Evolutionary conservation across 2,113 vertebrate genomes (phyloP), one percentile per base, ranked within the genome.

Genomic region (Protobothrops mucrosquamatus): DNA sequence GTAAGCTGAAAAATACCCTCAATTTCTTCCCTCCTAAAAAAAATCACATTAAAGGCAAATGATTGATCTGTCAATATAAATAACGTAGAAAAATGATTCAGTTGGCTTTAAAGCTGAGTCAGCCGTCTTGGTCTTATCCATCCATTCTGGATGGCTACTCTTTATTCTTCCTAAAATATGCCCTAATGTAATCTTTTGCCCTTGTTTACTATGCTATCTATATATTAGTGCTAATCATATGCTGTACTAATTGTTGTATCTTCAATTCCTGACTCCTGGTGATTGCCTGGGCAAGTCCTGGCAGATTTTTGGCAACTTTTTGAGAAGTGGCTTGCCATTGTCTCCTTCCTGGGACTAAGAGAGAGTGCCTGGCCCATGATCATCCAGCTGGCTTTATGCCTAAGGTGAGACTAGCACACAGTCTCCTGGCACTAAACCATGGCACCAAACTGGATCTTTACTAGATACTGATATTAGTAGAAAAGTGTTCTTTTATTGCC

Each of bases 11-110:
- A 88, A 54, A 74, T 24, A 54, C 85, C 92, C 94, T 18, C 9
- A 69, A 91, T 51, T 91, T 93, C 94, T 87, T 93, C 18, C 74
- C 74, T 43, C 74, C 90, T 93, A 88, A 57, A 56, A 93, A 93
- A 56, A 89, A 94, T 81, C 55, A 90, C 59, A 92, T 91, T 39
- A 95, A 43, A 57, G 91, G 90, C 74, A 96, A 93, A 94, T 96
- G 93, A 97, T 96, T 92, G 94, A 97, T 95, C 93, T 94, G 15
- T 93, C 95, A 93, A 96, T 96, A 96, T 93, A 93, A 94, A 95
- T 93, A 91, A 90, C 51, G 29, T 86, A 48, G 74, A 18, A 14
- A 57, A 87, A 23, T 93, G 91, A 89, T 93, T 92, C 87, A 92
- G 89, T 15, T 92, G n/a, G 92, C 90, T 95, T 20, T 64, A 92